Evolutionary conservation across 92 coral and sea anemone genomes (phyloP).

Genomic region (Palythoa grandis): DNA sequence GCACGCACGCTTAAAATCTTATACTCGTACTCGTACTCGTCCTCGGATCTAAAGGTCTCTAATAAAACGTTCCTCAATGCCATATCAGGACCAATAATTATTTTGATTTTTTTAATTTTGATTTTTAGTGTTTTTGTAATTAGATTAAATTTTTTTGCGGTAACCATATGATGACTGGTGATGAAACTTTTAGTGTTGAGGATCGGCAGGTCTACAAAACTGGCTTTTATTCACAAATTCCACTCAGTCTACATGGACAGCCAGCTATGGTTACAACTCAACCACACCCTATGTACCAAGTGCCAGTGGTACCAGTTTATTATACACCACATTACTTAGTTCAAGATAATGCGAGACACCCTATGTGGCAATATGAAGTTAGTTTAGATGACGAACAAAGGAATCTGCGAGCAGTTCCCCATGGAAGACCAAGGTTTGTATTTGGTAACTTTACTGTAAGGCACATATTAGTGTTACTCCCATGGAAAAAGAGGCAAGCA

Average conservation of each 20-base stretch:
- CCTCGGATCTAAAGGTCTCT: too few relatives aligned
- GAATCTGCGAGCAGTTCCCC: neutral
- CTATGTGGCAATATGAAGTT: neutral
- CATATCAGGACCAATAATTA: neutral
- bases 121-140: neutral
- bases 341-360: neutral
- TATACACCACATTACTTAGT: slow-evolving; percentile 6
- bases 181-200: neutral
- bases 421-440: neutral
- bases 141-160: neutral
- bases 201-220: neutral
- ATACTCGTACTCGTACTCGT: too few relatives aligned
- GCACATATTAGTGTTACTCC: too few relatives aligned
- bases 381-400: neutral
- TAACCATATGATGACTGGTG: neutral
- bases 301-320: slow-evolving; percentile 7
- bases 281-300: neutral
- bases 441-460: neutral
- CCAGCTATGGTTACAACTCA: neutral
- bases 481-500: too few relatives aligned
- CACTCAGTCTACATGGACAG: neutral
- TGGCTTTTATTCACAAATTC: neutral
- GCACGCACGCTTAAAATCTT: too few relatives aligned
- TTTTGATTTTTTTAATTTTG: neutral
- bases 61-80: too few relatives aligned